Percentiles rank a stretch among this genome's conserved stretches.
Conservation (phyloP, 2,797 vertebrate species). For the Limnodromus scolopaceus region DNA sequence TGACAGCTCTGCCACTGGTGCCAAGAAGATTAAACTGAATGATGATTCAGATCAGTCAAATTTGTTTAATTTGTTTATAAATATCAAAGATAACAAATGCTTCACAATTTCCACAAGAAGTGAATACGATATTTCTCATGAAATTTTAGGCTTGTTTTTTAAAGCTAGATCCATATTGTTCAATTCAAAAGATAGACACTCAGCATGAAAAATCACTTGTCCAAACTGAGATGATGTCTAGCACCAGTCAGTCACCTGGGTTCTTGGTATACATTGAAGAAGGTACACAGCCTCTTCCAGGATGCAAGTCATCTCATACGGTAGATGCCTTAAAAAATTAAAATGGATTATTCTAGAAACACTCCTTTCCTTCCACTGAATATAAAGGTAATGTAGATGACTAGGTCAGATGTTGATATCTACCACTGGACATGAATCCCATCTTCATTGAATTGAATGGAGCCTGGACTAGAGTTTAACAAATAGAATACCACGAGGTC, state of each 20-base stretch:
- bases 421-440: not conserved
- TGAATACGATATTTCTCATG: not conserved
- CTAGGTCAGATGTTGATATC: not conserved
- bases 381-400: not conserved
- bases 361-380: not conserved
- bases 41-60: not conserved
- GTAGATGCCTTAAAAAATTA: not conserved
- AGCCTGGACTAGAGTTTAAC: not conserved
- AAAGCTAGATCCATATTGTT: not conserved
- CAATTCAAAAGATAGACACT: not conserved
- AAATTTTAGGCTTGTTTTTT: not conserved
- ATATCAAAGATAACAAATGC: not conserved
- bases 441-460: not conserved
- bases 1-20: slow-evolving; percentile 12
- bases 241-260: not conserved
- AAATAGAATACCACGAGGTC: not conserved
- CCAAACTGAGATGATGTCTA: not conserved
- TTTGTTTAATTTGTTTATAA: slow-evolving; percentile 39
- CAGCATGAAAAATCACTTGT: not conserved
- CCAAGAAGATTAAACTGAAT: not conserved
- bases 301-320: not conserved
- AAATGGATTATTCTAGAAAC: not conserved
- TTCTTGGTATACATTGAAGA: not conserved
- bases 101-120: not conserved
- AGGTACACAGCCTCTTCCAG: not conserved